Evolutionary conservation across 2,113 vertebrate species (phyloP), one percentile per base, ranked within the genome.

Genomic region (Rafetus swinhoei): DNA sequence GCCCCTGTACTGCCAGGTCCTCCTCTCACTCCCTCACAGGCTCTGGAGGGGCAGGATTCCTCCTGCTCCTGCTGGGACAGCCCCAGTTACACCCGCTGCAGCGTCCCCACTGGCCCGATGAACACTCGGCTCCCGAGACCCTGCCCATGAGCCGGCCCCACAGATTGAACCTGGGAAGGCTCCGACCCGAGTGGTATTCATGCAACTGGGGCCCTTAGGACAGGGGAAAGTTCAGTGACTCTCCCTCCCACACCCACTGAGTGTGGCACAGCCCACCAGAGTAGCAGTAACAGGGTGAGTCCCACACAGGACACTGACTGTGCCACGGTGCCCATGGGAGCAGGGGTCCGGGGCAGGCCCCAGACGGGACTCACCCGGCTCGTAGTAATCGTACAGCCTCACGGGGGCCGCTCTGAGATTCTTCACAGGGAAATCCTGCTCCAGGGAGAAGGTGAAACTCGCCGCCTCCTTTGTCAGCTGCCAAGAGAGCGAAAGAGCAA

Each of bases 361-460:
- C 39, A 39, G 0, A 9, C 1, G 0, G 53, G 69, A 7, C 92
- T 95, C 77, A 95, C 97, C 95, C 0, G 84, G 96, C 87, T 97
- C 93, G 0, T 97, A 97, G 92, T 96, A 97, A 93, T 96, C 93
- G 0, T 96, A 97, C 19, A 97, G 50, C 0, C 84, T 94, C 77
- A 96, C 87, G 59, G 54, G 95, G 80, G 95, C 96, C 0, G 88
- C 81, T 55, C 97, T 96, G 6, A 96, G 92, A 88, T 96, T 95
- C 62, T 18, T 95, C 81, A 97, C 96, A 0, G 2, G 32, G 65
- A 95, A 96, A 15, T 96, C 94, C 77, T 95, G 95, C 0, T 5
- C 94, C 87, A 95, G 65, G 0, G 21, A 6, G 84, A 97, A 96
- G 62, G 54, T 16, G 0, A 96, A 95, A n/a, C 57, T 93, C 65